These are phyloP conservation scores for Dasysyrphus albostriatus DNA, from an alignment of 2,888 invertebrate genomes.

Conservation along the genomic window DNA sequence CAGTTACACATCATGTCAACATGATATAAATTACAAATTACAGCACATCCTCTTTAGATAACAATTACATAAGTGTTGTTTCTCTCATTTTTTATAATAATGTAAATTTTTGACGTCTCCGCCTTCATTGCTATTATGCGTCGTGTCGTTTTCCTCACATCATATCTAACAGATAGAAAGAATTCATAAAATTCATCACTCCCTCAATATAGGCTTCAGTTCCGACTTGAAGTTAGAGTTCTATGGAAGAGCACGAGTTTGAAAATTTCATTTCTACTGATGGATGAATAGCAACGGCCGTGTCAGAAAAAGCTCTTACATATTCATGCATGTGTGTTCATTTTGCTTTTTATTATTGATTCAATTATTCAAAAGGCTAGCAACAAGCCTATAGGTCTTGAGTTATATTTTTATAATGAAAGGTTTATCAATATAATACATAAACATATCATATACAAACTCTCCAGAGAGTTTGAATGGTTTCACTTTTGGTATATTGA, in stretches of 20 bases:
- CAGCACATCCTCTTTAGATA: neutral
- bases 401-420: neutral
- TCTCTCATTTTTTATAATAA: slow-evolving; percentile 37
- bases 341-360: slow-evolving; percentile 59
- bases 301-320: slow-evolving; percentile 59
- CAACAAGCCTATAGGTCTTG: slow-evolving; percentile 34
- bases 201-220: slow-evolving; percentile 14
- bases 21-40: slow-evolving; percentile 20
- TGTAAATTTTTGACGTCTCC: slow-evolving; percentile 18
- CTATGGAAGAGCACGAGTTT: slow-evolving; percentile 14
- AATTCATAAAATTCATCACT: slow-evolving; percentile 43
- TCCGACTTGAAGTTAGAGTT: neutral
- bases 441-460: neutral
- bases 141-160: neutral
- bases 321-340: slow-evolving; percentile 49
- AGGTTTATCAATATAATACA: neutral
- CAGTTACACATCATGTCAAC: slow-evolving; percentile 23
- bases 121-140: slow-evolving; percentile 2
- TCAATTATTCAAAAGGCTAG: slow-evolving; percentile 64
- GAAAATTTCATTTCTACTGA: slow-evolving; percentile 63
- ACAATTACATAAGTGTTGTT: slow-evolving; percentile 28
- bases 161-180: slow-evolving; percentile 14
- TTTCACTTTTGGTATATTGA: neutral
- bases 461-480: neutral
- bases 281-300: slow-evolving; percentile 53